Base-by-base conservation (phyloP, 2,888 invertebrate genomes). In the Pollenia amentaria region DNA sequence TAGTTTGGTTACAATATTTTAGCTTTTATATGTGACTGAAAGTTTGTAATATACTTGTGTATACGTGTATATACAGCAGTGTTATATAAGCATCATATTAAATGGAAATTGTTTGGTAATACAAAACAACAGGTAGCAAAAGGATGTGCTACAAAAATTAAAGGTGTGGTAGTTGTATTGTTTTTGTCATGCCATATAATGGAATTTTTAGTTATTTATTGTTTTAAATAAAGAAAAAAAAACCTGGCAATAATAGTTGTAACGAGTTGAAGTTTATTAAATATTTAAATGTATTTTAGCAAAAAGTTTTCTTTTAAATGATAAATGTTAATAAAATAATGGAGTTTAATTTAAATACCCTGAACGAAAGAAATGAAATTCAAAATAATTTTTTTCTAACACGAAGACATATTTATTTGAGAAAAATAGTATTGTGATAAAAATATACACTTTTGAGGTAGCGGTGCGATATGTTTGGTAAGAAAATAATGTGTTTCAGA, bases 71-170 rank as follows among this genome's bases (percentile, higher is more conserved):
- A 29, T 29, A 51, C n/a, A 29, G 42, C 16, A 62, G 62, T 64
- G 29, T 79, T 62, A 62, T 60, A 60, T 62, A 53, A 55, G 69
- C 46, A 62, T 85, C 53, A 69, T 70, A 73, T 81, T 81, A 69
- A 55, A 67, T 69, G 72, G 62, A 73, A 80, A 87, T 73, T 65
- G 65, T 75, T 82, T 72, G 60, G 72, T n/a, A 84, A 44, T 77
- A 73, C 38, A 77, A 70, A 84, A 87, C 87, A 87, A 87, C 87
- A 87, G 87, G 87, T 87, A 84, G 46, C 51, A 16, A 3, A 55
- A 18, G 38, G 38, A 38, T 10, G 16, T 76, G 44, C 42, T 73
- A 29, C 29, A 29, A 16, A 65, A 72, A 46, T n/a, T 51, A 38
- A 73, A 73, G 84, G 84, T 77, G 83, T 81, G 73, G 60, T 44